Base-by-base conservation (phyloP, 2,888 invertebrate genomes). In the Micropterix aruncella region DNA sequence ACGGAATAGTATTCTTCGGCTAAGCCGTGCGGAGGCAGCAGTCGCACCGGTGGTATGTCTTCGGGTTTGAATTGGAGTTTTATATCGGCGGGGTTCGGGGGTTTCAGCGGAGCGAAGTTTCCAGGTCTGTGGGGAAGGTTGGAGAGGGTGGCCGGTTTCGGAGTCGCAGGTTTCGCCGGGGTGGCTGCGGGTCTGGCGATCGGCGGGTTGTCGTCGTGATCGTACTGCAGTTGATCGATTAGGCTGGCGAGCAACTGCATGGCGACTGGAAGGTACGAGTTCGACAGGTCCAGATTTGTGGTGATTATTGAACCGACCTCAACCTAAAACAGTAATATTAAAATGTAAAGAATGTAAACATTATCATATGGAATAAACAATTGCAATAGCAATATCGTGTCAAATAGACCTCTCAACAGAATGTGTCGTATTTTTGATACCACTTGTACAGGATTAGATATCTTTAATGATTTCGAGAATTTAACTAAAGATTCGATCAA, bases 211-310 rank as follows among this genome's bases (percentile, higher is more conserved):
- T 45, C 39, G 41, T 55, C 56, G 3, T 53, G 51, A 42, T 77
- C 77, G 55, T 66, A 77, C 3, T 77, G 70, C 77, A 78, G 75
- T 50, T 74, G 66, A 56, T 78, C 77, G 0, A 76, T 75, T 16
- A 76, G 59, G 52, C 77, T 74, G 0, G 76, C 74, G 44, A 78
- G 73, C 39, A 80, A 69, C 57, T 81, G 81, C 79, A 81, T 80
- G 0, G 74, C 71, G 1, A 80, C 80, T 1, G 81, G 81, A 0
- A 81, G 67, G 58, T 74, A 80, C 2, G 79, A 77, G 51, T 76
- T 70, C 1, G 74, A 70, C 15, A 79, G 68, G 43, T 70, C 59
- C 2, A 78, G 70, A 41, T 67, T 62, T 47, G 66, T 68, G 47
- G 76, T n/a, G n/a, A n/a, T n/a, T n/a, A n/a, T n/a, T n/a, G n/a